Evolutionary conservation across 2,888 invertebrate genomes (phyloP), one percentile per base, ranked within the genome.

Genomic region (Notodonta dromedarius): DNA sequence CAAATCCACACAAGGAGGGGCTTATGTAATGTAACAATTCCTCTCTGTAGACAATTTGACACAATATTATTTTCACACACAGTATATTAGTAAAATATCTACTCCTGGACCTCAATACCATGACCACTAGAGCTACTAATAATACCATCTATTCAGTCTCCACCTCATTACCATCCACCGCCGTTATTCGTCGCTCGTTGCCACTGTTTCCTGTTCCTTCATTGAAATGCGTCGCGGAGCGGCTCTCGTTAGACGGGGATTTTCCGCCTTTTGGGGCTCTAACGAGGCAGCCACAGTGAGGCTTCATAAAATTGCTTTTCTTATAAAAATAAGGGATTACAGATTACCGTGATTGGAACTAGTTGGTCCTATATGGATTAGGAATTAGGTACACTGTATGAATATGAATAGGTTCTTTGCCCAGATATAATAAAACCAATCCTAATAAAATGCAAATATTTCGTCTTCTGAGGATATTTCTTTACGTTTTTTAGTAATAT

Each of bases 231-330:
- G 68, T 61, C 52, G 58, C 64, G 58, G 66, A 68, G 62, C 63
- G 60, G 57, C 65, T 60, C 64, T 66, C 63, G 65, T 74, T 63
- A 61, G n/a, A 73, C 55, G 60, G 65, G 67, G 73, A 74, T 80
- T 84, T 82, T 76, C 82, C 79, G 76, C 77, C 66, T 66, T 75
- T 78, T 79, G 67, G 65, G 57, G 66, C 68, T 63, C 65, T 72
- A 70, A 73, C 72, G 67, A 72, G 67, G 32, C 59, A 58, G 65
- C 62, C 46, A 62, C 67, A 65, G 32, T 55, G 66, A 58, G 84
- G 82, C 69, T 84, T 83, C 80, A 74, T 56, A 77, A 77, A 77
- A 84, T 83, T 83, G 73, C 60, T 70, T 57, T 42, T 66, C 60
- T 62, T 58, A 54, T n/a, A 57, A 56, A 61, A 59, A 62, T 60